Base-by-base conservation (phyloP, 2,113 vertebrate genomes). In the Sylvietta virens region DNA sequence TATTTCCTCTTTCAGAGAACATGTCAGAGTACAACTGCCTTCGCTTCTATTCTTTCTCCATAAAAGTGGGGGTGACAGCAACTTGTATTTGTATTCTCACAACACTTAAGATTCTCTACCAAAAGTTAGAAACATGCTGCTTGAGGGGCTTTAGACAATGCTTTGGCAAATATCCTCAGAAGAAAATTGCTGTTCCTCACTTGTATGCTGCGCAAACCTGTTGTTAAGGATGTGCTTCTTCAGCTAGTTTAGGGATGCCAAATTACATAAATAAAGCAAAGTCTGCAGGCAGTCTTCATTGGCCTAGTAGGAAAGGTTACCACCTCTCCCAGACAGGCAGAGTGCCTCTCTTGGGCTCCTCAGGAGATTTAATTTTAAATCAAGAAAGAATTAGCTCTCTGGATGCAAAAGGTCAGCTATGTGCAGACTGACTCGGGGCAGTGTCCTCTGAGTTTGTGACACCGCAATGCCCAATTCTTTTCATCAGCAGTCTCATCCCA, bases 381-480 rank as follows among this genome's bases (percentile, higher is more conserved):
- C 45, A 72, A 69, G 50, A 18, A 30, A 56, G 40, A 86, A n/a
- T 1, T 10, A 92, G 35, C 7, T 44, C 19, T 40, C 71, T 72
- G 27, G 35, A 50, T 21, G 27, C 28, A 70, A 7, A 65, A 73
- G 60, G 8, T 23, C 53, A 90, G 19, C 28, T 44, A 15, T 3
- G 7, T 3, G 4, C n/a, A 91, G 47, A 21, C 17, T 37, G 44
- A 79, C 11, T 16, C 0, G 0, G 11, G 6, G 27, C 28, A 44
- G 6, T 1, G 10, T 35, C 39, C n/a, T 64, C 15, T 28, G 27
- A 50, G 30, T 45, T 20, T 26, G 20, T 57, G 26, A 70, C 51
- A 62, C 35, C 18, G 62, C 23, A 7, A 21, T 51, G 51, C 33
- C 18, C 47, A 26, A 17, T 8, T 30, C 15, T 60, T 62, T 45